A percentile compares a stretch with the other conserved stretches of the same genome.
Conservation (phyloP, 2,888 invertebrate genomes). For the Aporophyla lueneburgensis region DNA sequence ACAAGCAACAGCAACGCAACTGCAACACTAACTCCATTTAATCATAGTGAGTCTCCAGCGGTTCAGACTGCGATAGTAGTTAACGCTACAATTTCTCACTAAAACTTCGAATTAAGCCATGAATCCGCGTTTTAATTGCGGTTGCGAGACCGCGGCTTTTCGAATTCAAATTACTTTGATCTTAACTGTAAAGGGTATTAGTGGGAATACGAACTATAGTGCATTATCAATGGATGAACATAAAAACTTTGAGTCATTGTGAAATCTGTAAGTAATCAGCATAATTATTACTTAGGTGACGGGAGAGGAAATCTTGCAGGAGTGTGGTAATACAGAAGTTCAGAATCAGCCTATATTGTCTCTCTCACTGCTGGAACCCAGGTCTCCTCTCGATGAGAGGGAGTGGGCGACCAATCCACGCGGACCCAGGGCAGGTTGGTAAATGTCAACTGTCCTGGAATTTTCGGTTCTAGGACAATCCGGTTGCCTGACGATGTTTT, state of each 20-base stretch:
- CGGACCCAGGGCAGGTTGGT: neutral
- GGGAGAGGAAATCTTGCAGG: neutral
- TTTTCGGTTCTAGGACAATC: neutral
- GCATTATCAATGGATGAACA: neutral
- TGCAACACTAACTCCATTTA: conserved; percentile 28
- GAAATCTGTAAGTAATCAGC: too few relatives aligned
- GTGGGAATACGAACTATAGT: neutral
- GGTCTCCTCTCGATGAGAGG: neutral
- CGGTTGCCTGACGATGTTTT: neutral
- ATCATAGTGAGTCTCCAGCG: conserved; percentile 18
- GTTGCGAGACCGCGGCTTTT: conserved; percentile 38
- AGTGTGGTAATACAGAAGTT: neutral
- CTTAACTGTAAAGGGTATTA: conserved; percentile 34
- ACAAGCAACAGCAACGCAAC: neutral
- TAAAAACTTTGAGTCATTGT: neutral
- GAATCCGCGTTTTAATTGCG: conserved; percentile 55
- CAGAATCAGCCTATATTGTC: too few relatives aligned
- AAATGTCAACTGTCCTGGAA: neutral
- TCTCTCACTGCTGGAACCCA: neutral
- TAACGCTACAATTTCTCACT: conserved; percentile 45
- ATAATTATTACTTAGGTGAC: neutral
- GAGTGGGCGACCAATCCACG: neutral
- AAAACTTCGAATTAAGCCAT: conserved; percentile 51
- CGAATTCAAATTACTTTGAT: conserved; percentile 50
- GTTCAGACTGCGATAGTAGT: conserved; percentile 35